Percentiles rank a stretch among this genome's conserved stretches.
Conservation (phyloP, 2,797 vertebrate species). For the Mus minutoides region DNA sequence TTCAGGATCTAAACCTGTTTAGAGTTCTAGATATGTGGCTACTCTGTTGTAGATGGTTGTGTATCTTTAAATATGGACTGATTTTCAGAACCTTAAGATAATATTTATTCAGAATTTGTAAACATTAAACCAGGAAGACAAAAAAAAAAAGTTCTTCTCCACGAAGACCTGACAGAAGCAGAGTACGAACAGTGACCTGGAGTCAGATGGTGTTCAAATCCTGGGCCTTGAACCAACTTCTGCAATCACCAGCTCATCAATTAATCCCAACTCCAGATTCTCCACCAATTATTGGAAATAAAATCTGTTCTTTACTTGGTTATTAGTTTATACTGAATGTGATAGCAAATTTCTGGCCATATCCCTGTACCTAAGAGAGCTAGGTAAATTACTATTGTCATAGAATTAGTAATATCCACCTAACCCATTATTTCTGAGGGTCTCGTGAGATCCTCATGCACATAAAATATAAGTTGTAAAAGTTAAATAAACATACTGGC, state of each 20-base stretch:
- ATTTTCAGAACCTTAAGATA: background rate
- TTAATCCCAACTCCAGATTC: background rate
- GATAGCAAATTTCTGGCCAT: background rate
- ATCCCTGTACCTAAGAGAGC: background rate
- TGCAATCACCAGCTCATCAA: background rate
- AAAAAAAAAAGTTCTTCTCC: background rate
- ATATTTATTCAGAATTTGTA: background rate
- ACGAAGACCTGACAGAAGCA: background rate
- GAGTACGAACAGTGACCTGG: background rate
- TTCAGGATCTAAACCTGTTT: background rate
- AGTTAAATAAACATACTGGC: background rate
- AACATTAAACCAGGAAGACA: background rate
- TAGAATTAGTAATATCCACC: background rate
- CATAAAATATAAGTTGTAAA: background rate
- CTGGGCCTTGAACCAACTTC: background rate
- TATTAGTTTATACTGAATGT: background rate
- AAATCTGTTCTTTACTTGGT: constrained; percentile 44
- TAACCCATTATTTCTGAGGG: background rate
- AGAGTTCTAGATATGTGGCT: background rate
- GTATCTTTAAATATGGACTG: background rate
- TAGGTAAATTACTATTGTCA: background rate
- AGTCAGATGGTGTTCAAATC: background rate
- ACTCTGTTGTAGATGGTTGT: background rate
- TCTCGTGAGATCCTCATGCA: background rate
- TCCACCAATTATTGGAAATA: background rate